Evolutionary conservation across 2,888 invertebrate species (phyloP).

Genomic region (Agrotis exclamationis): DNA sequence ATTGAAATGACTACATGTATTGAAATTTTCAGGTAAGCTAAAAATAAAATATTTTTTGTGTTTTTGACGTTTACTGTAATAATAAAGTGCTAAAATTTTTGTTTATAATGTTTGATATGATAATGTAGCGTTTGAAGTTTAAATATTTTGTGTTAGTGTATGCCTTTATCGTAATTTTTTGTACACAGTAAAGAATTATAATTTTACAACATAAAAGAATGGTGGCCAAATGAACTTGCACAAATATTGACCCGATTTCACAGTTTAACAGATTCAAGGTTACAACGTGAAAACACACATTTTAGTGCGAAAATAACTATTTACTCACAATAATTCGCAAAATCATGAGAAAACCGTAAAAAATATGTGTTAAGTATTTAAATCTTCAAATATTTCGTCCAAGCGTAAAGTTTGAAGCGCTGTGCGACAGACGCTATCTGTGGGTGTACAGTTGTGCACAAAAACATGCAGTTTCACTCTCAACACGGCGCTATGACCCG

Average conservation of each 20-base stretch:
- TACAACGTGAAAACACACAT: not conserved
- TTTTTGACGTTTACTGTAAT: too few relatives aligned
- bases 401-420: conserved; percentile 57
- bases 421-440: conserved; percentile 51
- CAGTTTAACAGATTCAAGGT: conserved; percentile 25
- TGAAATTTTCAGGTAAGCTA: too few relatives aligned
- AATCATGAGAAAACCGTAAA: conserved; percentile 39
- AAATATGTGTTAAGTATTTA: conserved; percentile 52
- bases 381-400: conserved; percentile 38
- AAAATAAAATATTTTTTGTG: too few relatives aligned
- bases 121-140: too few relatives aligned
- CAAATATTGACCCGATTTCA: conserved; percentile 27
- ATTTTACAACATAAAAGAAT: not conserved
- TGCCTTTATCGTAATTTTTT: too few relatives aligned
- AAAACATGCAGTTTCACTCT: conserved; percentile 82
- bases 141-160: too few relatives aligned
- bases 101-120: too few relatives aligned
- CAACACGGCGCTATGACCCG: conserved; percentile 68
- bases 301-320: not conserved
- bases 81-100: too few relatives aligned
- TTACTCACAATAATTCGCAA: conserved; percentile 30
- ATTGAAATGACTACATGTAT: too few relatives aligned
- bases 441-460: conserved; percentile 58
- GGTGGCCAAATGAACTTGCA: conserved; percentile 13
- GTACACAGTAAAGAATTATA: too few relatives aligned